Conservation (phyloP, 2,797 vertebrate genomes). For the Pelochelys cantorii region DNA sequence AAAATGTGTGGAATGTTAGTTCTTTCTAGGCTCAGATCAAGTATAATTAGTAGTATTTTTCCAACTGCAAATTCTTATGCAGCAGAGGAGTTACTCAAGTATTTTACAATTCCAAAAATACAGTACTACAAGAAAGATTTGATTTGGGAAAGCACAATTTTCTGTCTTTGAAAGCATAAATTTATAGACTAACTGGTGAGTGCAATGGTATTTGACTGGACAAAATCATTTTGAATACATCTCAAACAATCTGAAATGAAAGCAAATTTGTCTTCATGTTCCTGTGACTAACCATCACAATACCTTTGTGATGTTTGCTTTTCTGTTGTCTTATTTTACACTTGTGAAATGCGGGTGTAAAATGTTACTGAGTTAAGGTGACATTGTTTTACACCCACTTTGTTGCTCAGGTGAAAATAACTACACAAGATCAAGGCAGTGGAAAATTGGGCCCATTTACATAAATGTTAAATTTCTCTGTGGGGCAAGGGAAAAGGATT, state of each 20-base stretch:
- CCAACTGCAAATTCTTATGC: too few species aligned
- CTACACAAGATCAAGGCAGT: rapidly evolving
- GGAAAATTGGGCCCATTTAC: neutral
- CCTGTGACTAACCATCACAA: neutral
- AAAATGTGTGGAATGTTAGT: too few species aligned
- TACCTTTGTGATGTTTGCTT: neutral
- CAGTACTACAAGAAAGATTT: neutral
- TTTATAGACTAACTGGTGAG: neutral
- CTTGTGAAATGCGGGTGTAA: neutral
- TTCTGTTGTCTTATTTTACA: neutral
- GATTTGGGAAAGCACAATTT: neutral
- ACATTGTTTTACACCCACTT: rapidly evolving
- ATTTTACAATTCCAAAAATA: neutral
- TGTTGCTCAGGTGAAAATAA: neutral
- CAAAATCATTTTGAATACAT: neutral
- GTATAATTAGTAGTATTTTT: too few species aligned
- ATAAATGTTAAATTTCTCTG: neutral
- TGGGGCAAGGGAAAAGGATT: neutral
- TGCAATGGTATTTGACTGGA: neutral
- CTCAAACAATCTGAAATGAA: neutral
- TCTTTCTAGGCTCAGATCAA: too few species aligned
- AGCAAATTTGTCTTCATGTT: neutral
- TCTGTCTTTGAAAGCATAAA: neutral
- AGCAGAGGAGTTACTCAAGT: neutral
- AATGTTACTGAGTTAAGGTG: neutral